A percentile compares a stretch with the other conserved stretches of the same genome.
Conservation (phyloP, 1,140 invertebrate species). For the Drosophila littoralis region DNA sequence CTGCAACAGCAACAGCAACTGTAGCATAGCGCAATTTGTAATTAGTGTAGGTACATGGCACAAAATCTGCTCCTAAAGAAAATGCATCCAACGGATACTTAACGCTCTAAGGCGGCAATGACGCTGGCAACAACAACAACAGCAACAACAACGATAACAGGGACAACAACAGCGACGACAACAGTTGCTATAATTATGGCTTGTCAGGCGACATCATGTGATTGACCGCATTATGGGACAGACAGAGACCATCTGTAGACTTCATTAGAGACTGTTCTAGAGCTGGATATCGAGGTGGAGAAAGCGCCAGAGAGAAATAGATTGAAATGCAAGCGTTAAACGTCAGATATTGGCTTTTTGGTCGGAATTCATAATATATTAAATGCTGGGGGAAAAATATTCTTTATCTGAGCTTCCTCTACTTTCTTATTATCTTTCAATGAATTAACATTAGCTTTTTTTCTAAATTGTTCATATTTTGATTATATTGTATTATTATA, state of each 20-base stretch:
- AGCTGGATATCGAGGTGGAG: background rate
- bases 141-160: slow-evolving; percentile 35
- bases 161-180: slow-evolving; percentile 39
- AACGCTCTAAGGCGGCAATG: slow-evolving; percentile 56
- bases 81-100: slow-evolving; percentile 70
- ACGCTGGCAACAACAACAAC: slow-evolving; percentile 25
- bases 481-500: too few relatives aligned
- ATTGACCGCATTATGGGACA: slow-evolving; percentile 68
- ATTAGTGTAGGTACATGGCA: slow-evolving; percentile 75
- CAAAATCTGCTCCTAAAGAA: slow-evolving; percentile 69
- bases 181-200: slow-evolving; percentile 58
- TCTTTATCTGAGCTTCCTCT: too few relatives aligned
- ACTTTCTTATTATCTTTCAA: background rate
- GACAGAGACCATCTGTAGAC: slow-evolving; percentile 8
- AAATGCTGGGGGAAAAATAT: too few relatives aligned
- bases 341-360: too few relatives aligned
- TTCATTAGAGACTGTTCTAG: background rate
- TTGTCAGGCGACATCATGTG: slow-evolving; percentile 61
- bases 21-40: slow-evolving; percentile 71
- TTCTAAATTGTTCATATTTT: too few relatives aligned
- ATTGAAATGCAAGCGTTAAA: background rate
- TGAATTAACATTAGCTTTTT: slow-evolving; percentile 13
- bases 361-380: too few relatives aligned
- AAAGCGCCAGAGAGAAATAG: background rate
- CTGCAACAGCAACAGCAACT: slow-evolving; percentile 11